Evolutionary conservation across 1,140 invertebrate species (phyloP).

Genomic region (Drosophila orena): DNA sequence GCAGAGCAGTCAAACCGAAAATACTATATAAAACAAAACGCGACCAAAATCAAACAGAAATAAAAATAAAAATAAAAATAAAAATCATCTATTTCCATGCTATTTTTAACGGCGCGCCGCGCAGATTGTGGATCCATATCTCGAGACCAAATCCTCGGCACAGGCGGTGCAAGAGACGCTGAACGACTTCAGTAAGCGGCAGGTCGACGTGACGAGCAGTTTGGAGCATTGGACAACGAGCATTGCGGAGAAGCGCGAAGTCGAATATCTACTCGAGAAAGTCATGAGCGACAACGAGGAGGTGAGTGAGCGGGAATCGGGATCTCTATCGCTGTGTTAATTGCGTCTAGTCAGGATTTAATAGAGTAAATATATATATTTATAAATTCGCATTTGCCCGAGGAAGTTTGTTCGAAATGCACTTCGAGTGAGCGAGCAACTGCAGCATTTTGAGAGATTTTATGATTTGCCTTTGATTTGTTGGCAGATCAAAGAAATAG

Average conservation of each 20-base stretch:
- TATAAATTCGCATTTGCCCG: not conserved
- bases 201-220: conserved; percentile 88
- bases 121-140: conserved; percentile 90
- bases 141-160: conserved; percentile 89
- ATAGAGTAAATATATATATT: not conserved
- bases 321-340: not conserved
- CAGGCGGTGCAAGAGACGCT: conserved; percentile 90
- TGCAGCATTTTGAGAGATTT: too few relatives aligned
- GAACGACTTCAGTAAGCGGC: conserved; percentile 89
- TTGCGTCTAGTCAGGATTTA: conserved; percentile 1
- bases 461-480: not conserved
- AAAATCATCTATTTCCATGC: conserved; percentile 69
- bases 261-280: conserved; percentile 88
- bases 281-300: conserved; percentile 90
- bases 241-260: conserved; percentile 88
- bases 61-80: conserved; percentile 52
- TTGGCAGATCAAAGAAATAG: not conserved
- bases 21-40: conserved; percentile 25
- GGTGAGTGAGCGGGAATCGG: conserved; percentile 85
- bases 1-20: conserved; percentile 30
- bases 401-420: not conserved
- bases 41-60: conserved; percentile 53
- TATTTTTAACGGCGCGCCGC: conserved; percentile 71
- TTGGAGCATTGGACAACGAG: conserved; percentile 90
- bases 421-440: too few relatives aligned